Evolutionary conservation across 2,113 vertebrate species (phyloP).

Genomic region (Drymodes brunneopygia): DNA sequence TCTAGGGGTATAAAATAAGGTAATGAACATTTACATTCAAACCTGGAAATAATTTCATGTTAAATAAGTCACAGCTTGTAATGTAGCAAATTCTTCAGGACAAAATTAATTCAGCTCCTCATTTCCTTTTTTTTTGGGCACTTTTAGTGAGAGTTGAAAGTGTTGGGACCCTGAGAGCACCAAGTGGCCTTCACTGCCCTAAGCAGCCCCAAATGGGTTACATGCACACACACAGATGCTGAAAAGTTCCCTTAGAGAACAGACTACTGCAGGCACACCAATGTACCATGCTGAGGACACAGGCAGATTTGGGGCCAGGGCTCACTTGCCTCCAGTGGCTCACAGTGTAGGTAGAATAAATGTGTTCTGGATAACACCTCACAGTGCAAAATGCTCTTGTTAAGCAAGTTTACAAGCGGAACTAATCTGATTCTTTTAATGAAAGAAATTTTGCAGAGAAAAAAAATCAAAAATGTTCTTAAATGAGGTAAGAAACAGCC

Average conservation of each 20-base stretch:
- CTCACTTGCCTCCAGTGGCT: background rate
- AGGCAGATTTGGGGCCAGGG: background rate
- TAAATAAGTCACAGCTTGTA: background rate
- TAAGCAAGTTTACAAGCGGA: background rate
- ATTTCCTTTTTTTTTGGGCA: background rate
- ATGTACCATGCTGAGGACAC: background rate
- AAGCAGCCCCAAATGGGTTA: background rate
- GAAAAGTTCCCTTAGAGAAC: background rate
- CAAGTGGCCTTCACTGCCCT: background rate
- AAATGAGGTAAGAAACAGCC: background rate
- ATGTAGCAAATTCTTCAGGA: background rate
- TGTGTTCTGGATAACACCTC: background rate
- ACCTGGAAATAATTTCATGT: background rate
- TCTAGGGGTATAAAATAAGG: background rate
- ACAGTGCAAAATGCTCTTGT: background rate
- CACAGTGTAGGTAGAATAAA: background rate
- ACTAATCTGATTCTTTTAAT: background rate
- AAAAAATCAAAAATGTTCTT: background rate
- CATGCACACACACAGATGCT: rapidly evolving
- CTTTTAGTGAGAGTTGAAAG: background rate
- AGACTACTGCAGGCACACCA: background rate
- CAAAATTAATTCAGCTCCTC: background rate
- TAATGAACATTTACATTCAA: background rate
- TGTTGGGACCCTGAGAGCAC: background rate
- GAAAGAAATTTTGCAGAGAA: background rate